phyloP scores from a whole-genome alignment of 2,797 vertebrate species.

The Meda fulgida region DNA sequence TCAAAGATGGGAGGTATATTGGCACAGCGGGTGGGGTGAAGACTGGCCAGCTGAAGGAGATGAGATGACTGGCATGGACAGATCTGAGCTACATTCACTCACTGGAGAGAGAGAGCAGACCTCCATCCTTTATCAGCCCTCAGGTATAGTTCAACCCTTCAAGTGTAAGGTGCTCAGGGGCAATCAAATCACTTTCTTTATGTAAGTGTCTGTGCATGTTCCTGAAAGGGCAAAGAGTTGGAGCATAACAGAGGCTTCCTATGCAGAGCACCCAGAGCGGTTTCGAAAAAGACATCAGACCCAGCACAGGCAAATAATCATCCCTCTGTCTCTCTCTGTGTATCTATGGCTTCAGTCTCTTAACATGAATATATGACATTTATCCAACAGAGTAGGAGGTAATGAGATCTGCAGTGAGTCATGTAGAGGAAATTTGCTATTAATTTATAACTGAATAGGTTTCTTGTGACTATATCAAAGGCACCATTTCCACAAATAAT shows the following conservation, averaged over 20 bases:
- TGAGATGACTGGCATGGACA: constrained; percentile 18
- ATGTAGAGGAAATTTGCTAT: constrained; percentile 29
- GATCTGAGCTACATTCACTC: neutral
- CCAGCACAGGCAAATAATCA: neutral
- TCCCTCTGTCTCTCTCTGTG: neutral
- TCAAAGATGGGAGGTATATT: neutral
- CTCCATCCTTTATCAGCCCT: constrained; percentile 38
- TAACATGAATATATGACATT: constrained; percentile 6
- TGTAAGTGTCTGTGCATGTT: neutral
- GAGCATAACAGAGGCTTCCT: neutral
- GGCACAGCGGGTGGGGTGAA: neutral
- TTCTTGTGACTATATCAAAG: constrained; percentile 16
- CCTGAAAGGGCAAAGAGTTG: neutral
- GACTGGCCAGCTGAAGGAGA: neutral
- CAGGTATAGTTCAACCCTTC: constrained; percentile 8
- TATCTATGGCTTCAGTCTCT: neutral
- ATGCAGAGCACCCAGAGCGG: constrained; percentile 4
- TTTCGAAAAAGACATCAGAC: constrained; percentile 11
- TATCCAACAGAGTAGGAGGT: constrained; percentile 22
- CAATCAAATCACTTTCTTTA: constrained; percentile 22
- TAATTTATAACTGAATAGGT: constrained; percentile 5
- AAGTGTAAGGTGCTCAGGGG: constrained; percentile 11
- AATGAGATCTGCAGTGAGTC: constrained; percentile 30
- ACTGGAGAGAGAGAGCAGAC: neutral
- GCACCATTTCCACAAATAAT: constrained; percentile 20